These are phyloP conservation scores for Procapra przewalskii DNA, from an alignment of 2,113 vertebrate species.

Conservation along the genomic window DNA sequence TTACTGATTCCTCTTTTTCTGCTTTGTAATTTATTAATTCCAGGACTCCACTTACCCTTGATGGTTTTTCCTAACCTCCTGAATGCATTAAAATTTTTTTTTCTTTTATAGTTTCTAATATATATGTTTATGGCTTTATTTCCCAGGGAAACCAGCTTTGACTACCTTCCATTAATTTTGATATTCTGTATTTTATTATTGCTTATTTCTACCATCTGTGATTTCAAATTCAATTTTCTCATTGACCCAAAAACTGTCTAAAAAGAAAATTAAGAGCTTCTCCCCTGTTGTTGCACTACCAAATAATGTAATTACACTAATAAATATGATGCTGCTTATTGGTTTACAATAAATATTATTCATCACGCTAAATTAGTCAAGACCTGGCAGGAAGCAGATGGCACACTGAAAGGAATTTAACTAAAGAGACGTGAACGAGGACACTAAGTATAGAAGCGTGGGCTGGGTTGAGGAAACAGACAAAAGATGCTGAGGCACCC, in stretches of 20 bases:
- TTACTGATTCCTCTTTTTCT: not conserved
- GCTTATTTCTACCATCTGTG: not conserved
- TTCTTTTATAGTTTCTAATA: not conserved
- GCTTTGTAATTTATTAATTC: not conserved
- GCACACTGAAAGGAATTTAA: not conserved
- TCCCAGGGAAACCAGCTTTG: not conserved
- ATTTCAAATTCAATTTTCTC: not conserved
- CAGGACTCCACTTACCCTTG: not conserved
- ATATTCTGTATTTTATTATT: not conserved
- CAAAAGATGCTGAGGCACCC: not conserved
- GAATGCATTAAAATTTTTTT: not conserved
- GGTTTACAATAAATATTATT: conserved; percentile 20
- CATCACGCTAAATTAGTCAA: not conserved
- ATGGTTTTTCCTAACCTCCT: not conserved
- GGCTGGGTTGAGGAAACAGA: not conserved
- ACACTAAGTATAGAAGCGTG: not conserved
- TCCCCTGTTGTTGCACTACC: not conserved
- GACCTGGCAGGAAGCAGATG: not conserved
- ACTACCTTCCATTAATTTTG: not conserved
- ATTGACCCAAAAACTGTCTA: not conserved
- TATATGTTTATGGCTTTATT: not conserved
- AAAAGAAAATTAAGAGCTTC: not conserved
- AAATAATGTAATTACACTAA: conserved; percentile 5
- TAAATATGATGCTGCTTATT: not conserved
- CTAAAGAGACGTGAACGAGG: not conserved